These are phyloP conservation scores for Drosophila dives DNA, from an alignment of 2,888 invertebrate genomes.

Conservation along the genomic window DNA sequence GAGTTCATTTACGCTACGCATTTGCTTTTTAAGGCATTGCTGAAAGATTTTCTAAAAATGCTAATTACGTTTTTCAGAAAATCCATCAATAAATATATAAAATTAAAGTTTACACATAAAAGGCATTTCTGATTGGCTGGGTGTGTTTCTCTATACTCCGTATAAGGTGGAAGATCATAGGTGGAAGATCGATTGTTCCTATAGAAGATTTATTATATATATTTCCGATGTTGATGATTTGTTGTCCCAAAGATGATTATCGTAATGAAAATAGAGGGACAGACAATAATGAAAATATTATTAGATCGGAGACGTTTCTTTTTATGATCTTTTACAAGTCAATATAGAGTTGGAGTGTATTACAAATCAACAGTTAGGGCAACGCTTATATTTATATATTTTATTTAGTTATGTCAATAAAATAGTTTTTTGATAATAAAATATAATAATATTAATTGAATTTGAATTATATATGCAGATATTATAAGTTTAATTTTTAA, in stretches of 20 bases:
- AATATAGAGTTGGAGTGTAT: too few species aligned
- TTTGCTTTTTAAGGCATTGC: not conserved
- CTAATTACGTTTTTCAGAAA: not conserved
- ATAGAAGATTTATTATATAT: not conserved
- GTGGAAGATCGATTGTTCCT: not conserved
- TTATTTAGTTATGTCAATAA: too few species aligned
- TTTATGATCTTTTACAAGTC: too few species aligned
- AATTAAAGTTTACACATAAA: not conserved
- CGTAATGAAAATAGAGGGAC: not conserved
- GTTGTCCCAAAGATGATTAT: not conserved
- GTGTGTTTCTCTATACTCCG: not conserved
- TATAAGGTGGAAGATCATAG: not conserved
- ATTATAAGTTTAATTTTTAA: not conserved
- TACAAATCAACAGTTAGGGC: too few species aligned
- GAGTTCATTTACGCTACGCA: not conserved
- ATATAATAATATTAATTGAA: too few species aligned
- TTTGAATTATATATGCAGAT: too few species aligned
- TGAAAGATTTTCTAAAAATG: not conserved
- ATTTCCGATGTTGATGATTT: not conserved
- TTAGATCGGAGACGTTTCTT: too few species aligned
- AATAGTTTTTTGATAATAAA: too few species aligned
- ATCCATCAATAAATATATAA: not conserved
- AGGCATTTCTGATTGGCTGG: not conserved
- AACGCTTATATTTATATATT: too few species aligned
- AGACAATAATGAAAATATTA: not conserved